Percentiles rank a stretch among this genome's conserved stretches.
These are phyloP conservation scores for Avahi laniger DNA, from an alignment of 2,797 vertebrate species.

Conservation along the genomic window DNA sequence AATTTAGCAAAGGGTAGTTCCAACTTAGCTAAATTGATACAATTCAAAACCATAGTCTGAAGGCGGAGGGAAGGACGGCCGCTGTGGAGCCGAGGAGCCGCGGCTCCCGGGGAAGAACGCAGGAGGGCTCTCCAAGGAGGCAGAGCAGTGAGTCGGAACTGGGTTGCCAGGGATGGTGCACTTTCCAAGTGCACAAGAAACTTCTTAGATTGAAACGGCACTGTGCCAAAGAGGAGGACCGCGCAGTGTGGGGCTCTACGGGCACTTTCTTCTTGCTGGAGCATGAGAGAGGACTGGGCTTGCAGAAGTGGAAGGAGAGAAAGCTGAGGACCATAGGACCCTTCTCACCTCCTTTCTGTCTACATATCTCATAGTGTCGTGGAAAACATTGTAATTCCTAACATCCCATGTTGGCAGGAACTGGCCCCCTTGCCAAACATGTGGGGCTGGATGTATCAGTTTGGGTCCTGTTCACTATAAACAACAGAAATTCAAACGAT, in stretches of 20 bases:
- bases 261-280: not conserved
- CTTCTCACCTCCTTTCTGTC: not conserved
- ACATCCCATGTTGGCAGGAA: not conserved
- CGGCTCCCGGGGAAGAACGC: too few species aligned
- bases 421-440: not conserved
- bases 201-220: not conserved
- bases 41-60: not conserved
- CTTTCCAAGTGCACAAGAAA: not conserved
- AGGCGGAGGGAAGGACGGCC: not conserved
- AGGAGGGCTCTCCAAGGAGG: not conserved
- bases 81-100: too few species aligned
- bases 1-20: not conserved
- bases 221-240: not conserved
- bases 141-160: not conserved
- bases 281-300: fast-evolving
- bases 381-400: not conserved
- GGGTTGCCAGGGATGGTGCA: not conserved
- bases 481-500: not conserved
- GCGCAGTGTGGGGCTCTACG: not conserved
- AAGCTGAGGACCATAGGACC: not conserved
- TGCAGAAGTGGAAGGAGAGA: not conserved
- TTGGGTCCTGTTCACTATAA: not conserved
- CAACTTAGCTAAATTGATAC: not conserved
- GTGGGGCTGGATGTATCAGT: not conserved
- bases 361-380: not conserved